phyloP scores from a whole-genome alignment of 2,797 vertebrate genomes.

The Lepilemur septentrionalis region DNA sequence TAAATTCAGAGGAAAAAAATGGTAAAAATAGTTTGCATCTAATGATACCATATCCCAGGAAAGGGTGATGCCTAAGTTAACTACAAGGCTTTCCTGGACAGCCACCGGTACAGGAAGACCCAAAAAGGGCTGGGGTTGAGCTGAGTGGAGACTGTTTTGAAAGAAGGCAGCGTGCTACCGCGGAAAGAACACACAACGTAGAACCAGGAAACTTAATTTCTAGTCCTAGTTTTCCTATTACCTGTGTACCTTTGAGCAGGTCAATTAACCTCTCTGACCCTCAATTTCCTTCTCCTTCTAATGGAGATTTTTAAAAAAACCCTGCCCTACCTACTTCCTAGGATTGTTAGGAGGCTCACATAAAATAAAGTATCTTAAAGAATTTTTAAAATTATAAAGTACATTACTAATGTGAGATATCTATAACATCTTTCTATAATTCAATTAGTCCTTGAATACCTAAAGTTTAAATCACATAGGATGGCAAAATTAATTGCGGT shows the following conservation, averaged over 20 bases:
- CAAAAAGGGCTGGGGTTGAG: neutral
- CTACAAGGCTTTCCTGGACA: neutral
- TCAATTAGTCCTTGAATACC: neutral
- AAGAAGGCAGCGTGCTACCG: neutral
- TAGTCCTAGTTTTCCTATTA: neutral
- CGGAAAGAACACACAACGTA: neutral
- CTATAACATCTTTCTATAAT: neutral
- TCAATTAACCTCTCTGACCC: neutral
- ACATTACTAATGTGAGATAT: neutral
- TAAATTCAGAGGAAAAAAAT: conserved; percentile 13
- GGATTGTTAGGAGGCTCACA: neutral
- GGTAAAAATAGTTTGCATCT: conserved; percentile 46
- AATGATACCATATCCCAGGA: neutral
- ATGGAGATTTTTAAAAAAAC: neutral
- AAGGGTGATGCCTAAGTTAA: neutral
- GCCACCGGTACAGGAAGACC: conserved; percentile 1
- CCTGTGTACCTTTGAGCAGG: neutral
- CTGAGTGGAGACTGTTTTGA: neutral
- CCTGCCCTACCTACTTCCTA: neutral
- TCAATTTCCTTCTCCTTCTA: neutral
- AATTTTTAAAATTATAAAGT: neutral
- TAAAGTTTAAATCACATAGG: neutral
- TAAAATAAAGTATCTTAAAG: neutral
- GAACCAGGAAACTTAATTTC: neutral
- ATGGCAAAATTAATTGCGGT: neutral